These are phyloP conservation scores for Scartelaos histophorus DNA, from an alignment of 2,113 vertebrate species.

Conservation along the genomic window DNA sequence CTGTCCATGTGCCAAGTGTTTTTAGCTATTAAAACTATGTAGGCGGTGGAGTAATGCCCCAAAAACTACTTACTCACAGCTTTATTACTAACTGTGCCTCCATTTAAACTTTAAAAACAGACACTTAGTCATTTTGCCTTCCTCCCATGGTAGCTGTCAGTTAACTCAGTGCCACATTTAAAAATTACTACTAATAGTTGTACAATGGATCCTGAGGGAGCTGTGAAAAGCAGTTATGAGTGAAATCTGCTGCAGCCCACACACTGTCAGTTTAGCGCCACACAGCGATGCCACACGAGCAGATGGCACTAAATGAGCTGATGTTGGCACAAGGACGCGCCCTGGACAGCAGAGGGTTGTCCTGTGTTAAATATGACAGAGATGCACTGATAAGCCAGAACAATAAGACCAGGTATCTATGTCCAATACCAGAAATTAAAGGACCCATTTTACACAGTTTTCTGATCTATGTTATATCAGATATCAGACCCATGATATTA, in stretches of 20 bases:
- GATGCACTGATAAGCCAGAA: not conserved
- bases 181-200: slow-evolving; percentile 14
- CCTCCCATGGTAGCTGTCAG: not conserved
- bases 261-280: not conserved
- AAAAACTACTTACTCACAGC: slow-evolving; percentile 3
- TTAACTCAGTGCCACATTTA: not conserved
- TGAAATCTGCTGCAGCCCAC: slow-evolving; percentile 2
- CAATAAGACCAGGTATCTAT: no score
- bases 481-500: no score
- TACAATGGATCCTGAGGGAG: slow-evolving; percentile 24
- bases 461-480: no score
- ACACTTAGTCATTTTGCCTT: not conserved
- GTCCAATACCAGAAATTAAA: no score
- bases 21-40: not conserved
- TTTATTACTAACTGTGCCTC: no score
- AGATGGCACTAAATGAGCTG: slow-evolving; percentile 31
- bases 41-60: not conserved
- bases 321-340: slow-evolving; percentile 25
- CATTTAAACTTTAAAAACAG: not conserved
- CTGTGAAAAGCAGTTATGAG: slow-evolving; percentile 10
- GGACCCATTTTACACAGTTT: no score
- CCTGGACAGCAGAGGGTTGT: slow-evolving; percentile 4
- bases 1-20: not conserved
- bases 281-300: slow-evolving; percentile 11
- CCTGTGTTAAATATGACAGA: not conserved